phyloP scores from a whole-genome alignment of 1,140 invertebrate species.

The Drosophila oshimai region DNA sequence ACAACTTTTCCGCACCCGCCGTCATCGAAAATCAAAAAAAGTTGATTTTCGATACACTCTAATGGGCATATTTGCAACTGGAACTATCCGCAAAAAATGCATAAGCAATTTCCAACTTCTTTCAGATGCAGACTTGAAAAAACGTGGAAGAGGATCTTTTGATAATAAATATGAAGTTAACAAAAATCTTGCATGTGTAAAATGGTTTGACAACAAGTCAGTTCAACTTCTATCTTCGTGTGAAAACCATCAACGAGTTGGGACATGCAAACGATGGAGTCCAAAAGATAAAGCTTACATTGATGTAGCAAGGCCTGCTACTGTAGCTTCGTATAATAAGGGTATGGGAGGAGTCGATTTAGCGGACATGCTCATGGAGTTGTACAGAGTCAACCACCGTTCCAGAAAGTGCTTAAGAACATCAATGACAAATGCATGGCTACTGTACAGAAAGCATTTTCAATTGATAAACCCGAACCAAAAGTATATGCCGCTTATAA shows the following conservation, averaged over 20 bases:
- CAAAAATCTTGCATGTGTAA: background rate
- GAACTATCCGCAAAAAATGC: conserved; percentile 12
- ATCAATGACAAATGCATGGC: conserved; percentile 10
- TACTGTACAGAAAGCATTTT: conserved; percentile 1
- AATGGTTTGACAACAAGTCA: conserved; percentile 21
- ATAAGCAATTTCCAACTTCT: conserved; percentile 15
- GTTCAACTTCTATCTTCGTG: conserved; percentile 6
- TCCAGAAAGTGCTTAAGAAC: conserved; percentile 7
- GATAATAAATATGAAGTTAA: conserved; percentile 1
- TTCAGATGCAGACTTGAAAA: conserved; percentile 30
- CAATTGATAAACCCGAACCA: conserved; percentile 1
- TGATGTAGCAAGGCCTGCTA: too few relatives aligned
- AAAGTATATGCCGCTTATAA: conserved; percentile 11
- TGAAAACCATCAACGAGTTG: too few relatives aligned
- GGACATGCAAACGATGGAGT: too few relatives aligned
- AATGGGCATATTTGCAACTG: conserved; percentile 22
- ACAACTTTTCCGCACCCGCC: too few relatives aligned
- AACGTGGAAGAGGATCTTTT: conserved; percentile 14
- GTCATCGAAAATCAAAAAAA: too few relatives aligned
- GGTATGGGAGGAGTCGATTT: conserved; percentile 14
- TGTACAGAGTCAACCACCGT: conserved; percentile 15
- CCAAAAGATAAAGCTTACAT: too few relatives aligned
- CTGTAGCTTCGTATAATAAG: conserved; percentile 4
- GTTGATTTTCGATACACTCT: too few relatives aligned
- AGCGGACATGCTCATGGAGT: conserved; percentile 29